Evolutionary conservation across 2,797 vertebrate genomes (phyloP).

Genomic region (Chelon labrosus): DNA sequence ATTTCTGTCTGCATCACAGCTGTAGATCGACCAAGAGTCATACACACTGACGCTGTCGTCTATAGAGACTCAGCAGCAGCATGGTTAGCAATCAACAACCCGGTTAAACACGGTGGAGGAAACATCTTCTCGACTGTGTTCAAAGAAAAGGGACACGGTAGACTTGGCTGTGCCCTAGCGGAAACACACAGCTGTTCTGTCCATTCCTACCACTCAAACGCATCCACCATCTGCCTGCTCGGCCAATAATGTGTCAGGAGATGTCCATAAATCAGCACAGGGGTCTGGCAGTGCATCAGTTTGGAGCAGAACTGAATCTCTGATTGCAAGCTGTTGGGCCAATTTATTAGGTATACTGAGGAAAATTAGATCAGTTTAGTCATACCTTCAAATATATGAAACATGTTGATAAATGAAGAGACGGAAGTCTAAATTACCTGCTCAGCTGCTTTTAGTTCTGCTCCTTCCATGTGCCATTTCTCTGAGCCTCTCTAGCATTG

Average conservation of each 20-base stretch:
- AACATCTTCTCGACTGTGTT: constrained; percentile 40
- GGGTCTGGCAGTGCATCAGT: constrained; percentile 51
- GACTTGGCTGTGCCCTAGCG: constrained; percentile 46
- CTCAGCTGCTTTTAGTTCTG: constrained; percentile 41
- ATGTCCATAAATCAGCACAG: constrained; percentile 60
- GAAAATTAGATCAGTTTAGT: constrained; percentile 51
- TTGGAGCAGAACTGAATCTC: constrained; percentile 45
- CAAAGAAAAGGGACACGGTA: constrained; percentile 51
- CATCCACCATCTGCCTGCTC: constrained; percentile 56
- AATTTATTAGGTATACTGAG: constrained; percentile 52
- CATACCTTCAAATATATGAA: constrained; percentile 54
- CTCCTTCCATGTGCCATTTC: constrained; percentile 30
- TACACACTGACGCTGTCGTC: neutral
- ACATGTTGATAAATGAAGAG: constrained; percentile 43
- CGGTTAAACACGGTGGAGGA: constrained; percentile 24
- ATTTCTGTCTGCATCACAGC: neutral
- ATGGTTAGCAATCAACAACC: neutral
- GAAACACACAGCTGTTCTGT: constrained; percentile 69
- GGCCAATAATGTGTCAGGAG: constrained; percentile 68
- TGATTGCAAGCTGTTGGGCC: constrained; percentile 50
- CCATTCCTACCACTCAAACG: constrained; percentile 51
- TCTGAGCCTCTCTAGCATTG: constrained; percentile 22
- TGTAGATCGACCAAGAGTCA: neutral
- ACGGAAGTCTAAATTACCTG: constrained; percentile 13
- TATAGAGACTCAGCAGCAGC: neutral